Evolutionary conservation across 2,888 invertebrate genomes (phyloP), one percentile per base, ranked within the genome.

Genomic region (Griposia aprilina): DNA sequence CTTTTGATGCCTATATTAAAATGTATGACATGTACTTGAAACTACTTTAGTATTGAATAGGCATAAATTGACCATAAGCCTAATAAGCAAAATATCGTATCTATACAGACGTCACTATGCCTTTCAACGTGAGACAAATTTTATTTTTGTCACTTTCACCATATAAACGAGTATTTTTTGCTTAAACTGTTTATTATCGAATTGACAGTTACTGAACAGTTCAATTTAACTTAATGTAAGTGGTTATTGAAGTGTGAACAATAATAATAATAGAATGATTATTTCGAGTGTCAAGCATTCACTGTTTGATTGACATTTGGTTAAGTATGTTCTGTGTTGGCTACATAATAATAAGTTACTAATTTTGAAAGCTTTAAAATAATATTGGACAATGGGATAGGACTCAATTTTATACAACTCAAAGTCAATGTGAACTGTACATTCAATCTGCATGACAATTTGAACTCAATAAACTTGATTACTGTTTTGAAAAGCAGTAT

Each of bases 231-330:
- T 30, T 55, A 70, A 81, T 74, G 23, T 74, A 86, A 85, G 80
- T 65, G 72, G 67, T 26, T 74, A 62, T 75, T 86, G 70, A 80
- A 74, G 80, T 74, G 83, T 62, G 48, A 81, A 63, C 59, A 72
- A 48, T 76, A 52, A 76, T 74, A 80, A 73, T 26, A 69, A 36
- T 70, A 78, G 62, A 67, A 72, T 75, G 36, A 69, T 72, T 69
- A 50, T 65, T 78, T 78, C 45, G 45, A 78, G 68, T 74, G 78
- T 62, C 45, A 41, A 69, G 41, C 50, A 57, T 77, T 66, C n/a
- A 60, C 13, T 20, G 30, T 79, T 52, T 85, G 86, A 84, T 73
- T 85, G 86, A 78, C 82, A 74, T 72, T 63, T 17, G 70, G 85
- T 74, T 74, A 78, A 78, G 81, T 65, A 57, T 62, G n/a, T 52